Conservation (phyloP, 2,888 invertebrate genomes). For the Cantharis nigra region DNA sequence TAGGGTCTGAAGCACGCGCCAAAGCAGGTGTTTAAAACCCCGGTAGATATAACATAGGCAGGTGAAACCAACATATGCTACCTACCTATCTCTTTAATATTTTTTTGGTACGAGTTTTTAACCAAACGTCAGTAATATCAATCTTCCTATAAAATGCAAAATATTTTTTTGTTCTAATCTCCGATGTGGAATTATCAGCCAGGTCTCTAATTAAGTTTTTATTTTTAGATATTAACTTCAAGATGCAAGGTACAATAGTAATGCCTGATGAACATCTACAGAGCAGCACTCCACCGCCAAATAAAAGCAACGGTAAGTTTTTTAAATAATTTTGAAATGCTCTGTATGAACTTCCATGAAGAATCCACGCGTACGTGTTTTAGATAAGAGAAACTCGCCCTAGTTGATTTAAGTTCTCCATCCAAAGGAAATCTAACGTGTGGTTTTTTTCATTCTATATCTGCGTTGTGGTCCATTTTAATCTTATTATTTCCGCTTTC, state of each 20-base stretch:
- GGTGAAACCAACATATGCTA: conserved; percentile 51
- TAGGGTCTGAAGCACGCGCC: conserved; percentile 44
- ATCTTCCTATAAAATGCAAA: not conserved
- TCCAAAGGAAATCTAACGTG: conserved; percentile 21
- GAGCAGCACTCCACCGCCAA: conserved; percentile 51
- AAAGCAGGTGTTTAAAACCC: conserved; percentile 45
- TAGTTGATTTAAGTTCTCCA: not conserved
- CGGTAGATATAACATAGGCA: conserved; percentile 39
- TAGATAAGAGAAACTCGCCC: not conserved
- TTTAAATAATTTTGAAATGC: not conserved
- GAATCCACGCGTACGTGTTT: not conserved
- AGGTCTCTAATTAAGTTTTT: not conserved
- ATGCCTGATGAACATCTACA: conserved; percentile 50
- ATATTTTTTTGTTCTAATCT: not conserved
- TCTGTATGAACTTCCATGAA: not conserved
- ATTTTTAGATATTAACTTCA: conserved; percentile 50
- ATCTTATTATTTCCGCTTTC: conserved; percentile 35
- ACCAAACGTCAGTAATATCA: not conserved
- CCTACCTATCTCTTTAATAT: conserved; percentile 27
- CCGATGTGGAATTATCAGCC: not conserved
- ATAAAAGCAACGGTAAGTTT: conserved; percentile 47
- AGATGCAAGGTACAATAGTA: conserved; percentile 55
- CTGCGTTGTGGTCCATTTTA: conserved; percentile 35
- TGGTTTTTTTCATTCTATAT: conserved; percentile 29
- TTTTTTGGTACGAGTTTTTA: conserved; percentile 8